A percentile compares a stretch with the other conserved stretches of the same genome.
Conservation (phyloP, 2,113 vertebrate species). For the Gymnogyps californianus region DNA sequence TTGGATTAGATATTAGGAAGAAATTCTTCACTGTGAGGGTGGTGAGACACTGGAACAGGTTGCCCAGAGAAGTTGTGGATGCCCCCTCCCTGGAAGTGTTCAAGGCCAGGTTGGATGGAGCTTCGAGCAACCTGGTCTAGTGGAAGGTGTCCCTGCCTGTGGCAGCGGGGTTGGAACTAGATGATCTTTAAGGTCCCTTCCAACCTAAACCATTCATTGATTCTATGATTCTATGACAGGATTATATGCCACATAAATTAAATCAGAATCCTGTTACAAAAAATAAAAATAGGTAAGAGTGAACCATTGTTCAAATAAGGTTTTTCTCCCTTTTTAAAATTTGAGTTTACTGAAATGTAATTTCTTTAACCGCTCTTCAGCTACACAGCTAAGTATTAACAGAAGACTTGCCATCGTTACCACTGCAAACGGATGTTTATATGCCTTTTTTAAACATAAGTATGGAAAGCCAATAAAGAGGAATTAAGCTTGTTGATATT, state of each 20-base stretch:
- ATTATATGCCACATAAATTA: not conserved
- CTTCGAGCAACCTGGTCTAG: not conserved
- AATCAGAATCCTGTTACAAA: not conserved
- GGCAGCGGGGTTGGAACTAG: not conserved
- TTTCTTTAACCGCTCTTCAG: not conserved
- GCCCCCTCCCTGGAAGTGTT: not conserved
- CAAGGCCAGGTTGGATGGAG: not conserved
- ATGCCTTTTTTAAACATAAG: slow-evolving; percentile 14
- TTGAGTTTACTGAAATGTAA: not conserved
- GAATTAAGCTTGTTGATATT: not conserved
- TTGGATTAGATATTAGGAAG: too few relatives aligned
- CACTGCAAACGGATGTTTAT: slow-evolving; percentile 18
- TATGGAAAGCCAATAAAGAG: not conserved
- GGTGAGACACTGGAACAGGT: too few relatives aligned
- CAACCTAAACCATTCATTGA: not conserved
- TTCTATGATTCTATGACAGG: not conserved
- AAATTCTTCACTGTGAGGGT: too few relatives aligned
- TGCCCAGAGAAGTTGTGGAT: too few relatives aligned
- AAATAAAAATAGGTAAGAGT: not conserved
- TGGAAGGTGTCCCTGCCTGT: not conserved
- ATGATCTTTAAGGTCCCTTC: not conserved
- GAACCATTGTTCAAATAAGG: not conserved
- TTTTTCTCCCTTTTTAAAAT: not conserved
- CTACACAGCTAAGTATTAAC: not conserved
- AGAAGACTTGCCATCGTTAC: slow-evolving; percentile 16